phyloP scores from a whole-genome alignment of 2,888 invertebrate species.

The Strigamia crassipes region DNA sequence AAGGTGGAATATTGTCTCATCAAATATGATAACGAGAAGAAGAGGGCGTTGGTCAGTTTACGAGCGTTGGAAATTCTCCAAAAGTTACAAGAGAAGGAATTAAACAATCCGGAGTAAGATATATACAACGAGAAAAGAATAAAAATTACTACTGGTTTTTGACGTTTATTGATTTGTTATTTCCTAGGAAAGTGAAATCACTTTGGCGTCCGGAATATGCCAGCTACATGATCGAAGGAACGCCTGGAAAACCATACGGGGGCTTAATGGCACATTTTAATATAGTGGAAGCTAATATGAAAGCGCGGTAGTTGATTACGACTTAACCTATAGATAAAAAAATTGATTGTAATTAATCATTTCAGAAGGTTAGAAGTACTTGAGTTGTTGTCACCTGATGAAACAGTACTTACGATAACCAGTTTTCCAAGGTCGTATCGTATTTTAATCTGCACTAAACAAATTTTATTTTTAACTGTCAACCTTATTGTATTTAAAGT shows the following conservation, averaged over 20 bases:
- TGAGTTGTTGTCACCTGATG: conserved; percentile 72
- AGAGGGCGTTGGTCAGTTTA: conserved; percentile 82
- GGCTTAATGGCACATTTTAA: conserved; percentile 95
- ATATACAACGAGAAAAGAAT: not conserved
- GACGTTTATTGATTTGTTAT: not conserved
- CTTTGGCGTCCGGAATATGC: conserved; percentile 98
- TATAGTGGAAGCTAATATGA: conserved; percentile 98
- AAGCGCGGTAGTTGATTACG: conserved; percentile 61
- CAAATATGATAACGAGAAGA: conserved; percentile 85
- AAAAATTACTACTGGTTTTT: not conserved
- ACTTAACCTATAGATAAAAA: not conserved
- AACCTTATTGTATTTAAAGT: not conserved
- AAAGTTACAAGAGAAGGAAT: conserved; percentile 80
- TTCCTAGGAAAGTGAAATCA: conserved; percentile 69
- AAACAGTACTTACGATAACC: conserved; percentile 86
- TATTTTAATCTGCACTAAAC: conserved; percentile 52
- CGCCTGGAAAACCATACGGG: conserved; percentile 87
- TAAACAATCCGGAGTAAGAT: conserved; percentile 72
- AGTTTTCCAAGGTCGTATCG: conserved; percentile 80
- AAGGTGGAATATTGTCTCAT: conserved; percentile 94
- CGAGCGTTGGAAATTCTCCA: conserved; percentile 79
- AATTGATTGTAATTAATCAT: not conserved
- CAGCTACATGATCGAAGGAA: conserved; percentile 98
- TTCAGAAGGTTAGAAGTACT: conserved; percentile 74
- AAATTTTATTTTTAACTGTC: not conserved